A percentile compares a stretch with the other conserved stretches of the same genome.
Conservation (phyloP, 2,113 vertebrate species). For the Saguinus imperator region DNA sequence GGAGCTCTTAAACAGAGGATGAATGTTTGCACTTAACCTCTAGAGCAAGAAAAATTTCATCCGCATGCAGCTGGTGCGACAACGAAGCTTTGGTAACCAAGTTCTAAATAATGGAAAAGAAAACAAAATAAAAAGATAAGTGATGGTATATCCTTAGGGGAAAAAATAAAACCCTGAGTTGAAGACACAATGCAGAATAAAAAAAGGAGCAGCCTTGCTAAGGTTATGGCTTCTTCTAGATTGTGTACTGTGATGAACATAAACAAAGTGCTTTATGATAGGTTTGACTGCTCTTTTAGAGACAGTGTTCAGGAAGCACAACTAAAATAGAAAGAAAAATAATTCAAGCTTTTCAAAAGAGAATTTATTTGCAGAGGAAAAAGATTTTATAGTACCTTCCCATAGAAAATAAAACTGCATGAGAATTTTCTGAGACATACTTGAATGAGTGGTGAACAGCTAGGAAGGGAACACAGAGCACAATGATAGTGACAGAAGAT, state of each 20-base stretch:
- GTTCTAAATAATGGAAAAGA: background rate
- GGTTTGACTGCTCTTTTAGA: slow-evolving; percentile 7
- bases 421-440: slow-evolving; percentile 13
- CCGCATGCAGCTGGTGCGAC: background rate
- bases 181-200: background rate
- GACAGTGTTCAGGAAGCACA: background rate
- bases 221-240: slow-evolving; percentile 20
- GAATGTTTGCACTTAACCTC: background rate
- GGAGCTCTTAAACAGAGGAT: background rate
- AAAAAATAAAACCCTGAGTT: slow-evolving; percentile 7
- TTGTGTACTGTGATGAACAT: slow-evolving; percentile 12
- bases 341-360: slow-evolving; percentile 52
- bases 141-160: background rate
- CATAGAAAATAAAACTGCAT: slow-evolving; percentile 26
- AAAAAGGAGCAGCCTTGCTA: background rate
- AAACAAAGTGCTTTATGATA: slow-evolving; percentile 37
- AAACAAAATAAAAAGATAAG: background rate
- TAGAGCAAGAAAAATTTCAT: background rate
- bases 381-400: slow-evolving; percentile 45
- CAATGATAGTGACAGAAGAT: background rate
- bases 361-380: slow-evolving; percentile 7
- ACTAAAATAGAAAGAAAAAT: slow-evolving; percentile 3
- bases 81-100: background rate
- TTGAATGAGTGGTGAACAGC: slow-evolving; percentile 43
- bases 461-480: background rate